Conservation (phyloP, 2,113 vertebrate species). For the Calidris pugnax region DNA sequence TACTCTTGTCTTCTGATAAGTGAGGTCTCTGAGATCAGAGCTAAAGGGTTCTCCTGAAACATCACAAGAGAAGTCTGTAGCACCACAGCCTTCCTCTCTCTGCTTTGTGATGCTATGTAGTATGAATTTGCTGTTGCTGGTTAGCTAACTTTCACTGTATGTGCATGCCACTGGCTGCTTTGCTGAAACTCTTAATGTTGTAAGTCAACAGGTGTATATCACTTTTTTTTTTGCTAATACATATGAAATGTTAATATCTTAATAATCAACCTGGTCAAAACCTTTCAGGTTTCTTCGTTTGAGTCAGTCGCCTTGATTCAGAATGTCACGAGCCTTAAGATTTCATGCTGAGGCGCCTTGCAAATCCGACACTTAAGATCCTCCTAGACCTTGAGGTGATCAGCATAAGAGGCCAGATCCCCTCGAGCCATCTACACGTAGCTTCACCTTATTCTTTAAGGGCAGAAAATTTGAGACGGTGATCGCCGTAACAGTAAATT, state of each 20-base stretch:
- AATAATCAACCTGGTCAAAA: conserved; percentile 93
- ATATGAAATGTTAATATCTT: background rate
- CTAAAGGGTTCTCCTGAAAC: background rate
- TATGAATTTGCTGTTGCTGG: background rate
- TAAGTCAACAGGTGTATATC: too few species aligned
- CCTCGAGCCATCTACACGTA: conserved; percentile 90
- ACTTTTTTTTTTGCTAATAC: too few species aligned
- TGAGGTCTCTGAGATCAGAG: background rate
- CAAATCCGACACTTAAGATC: conserved; percentile 91
- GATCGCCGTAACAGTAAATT: conserved; percentile 89
- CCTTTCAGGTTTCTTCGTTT: conserved; percentile 92
- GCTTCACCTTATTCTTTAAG: conserved; percentile 89
- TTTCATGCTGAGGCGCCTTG: conserved; percentile 92
- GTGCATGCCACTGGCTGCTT: conserved; percentile 46
- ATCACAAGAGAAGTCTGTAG: background rate
- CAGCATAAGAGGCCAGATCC: conserved; percentile 92
- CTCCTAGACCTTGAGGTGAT: conserved; percentile 92
- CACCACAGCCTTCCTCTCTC: background rate
- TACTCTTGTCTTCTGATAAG: background rate
- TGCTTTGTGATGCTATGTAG: background rate
- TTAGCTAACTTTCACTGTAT: background rate
- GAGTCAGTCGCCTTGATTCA: conserved; percentile 93
- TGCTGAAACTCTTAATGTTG: too few species aligned
- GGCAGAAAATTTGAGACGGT: conserved; percentile 88
- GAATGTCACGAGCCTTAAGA: conserved; percentile 94